These are phyloP conservation scores for Choloepus hoffmanni DNA, from an alignment of 2,113 vertebrate genomes.

Conservation along the genomic window DNA sequence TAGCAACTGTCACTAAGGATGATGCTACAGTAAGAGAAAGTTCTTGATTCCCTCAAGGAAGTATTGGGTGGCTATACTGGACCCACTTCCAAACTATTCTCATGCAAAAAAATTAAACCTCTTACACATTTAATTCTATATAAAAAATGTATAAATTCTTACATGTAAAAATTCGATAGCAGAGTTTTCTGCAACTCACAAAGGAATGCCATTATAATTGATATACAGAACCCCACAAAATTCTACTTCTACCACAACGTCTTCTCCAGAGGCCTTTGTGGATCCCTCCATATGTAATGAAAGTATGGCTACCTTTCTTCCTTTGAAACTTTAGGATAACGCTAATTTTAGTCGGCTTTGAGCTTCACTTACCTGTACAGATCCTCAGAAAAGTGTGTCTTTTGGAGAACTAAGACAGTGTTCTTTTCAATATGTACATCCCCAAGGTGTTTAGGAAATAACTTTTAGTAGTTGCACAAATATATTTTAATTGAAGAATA, in stretches of 20 bases:
- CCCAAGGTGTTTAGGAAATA: neutral
- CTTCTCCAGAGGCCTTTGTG: neutral
- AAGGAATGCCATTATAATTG: neutral
- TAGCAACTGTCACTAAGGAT: neutral
- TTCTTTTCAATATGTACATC: neutral
- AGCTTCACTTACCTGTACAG: neutral
- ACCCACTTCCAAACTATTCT: neutral
- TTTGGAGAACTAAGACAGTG: neutral
- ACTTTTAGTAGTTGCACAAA: neutral
- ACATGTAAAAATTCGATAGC: neutral
- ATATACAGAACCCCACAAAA: neutral
- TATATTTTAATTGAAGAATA: conserved; percentile 8
- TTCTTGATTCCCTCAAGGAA: neutral
- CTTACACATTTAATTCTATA: neutral
- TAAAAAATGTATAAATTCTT: too few species aligned
- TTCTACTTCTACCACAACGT: neutral
- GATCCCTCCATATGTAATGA: neutral
- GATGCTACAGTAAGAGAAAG: neutral
- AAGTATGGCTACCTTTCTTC: neutral
- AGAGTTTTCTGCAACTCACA: neutral
- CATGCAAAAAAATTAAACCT: neutral
- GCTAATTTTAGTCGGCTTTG: neutral
- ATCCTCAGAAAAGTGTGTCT: neutral
- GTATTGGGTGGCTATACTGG: neutral
- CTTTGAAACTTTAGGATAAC: neutral